Evolutionary conservation across 1,140 invertebrate genomes (phyloP).

Genomic region (Heterodera carotae): DNA sequence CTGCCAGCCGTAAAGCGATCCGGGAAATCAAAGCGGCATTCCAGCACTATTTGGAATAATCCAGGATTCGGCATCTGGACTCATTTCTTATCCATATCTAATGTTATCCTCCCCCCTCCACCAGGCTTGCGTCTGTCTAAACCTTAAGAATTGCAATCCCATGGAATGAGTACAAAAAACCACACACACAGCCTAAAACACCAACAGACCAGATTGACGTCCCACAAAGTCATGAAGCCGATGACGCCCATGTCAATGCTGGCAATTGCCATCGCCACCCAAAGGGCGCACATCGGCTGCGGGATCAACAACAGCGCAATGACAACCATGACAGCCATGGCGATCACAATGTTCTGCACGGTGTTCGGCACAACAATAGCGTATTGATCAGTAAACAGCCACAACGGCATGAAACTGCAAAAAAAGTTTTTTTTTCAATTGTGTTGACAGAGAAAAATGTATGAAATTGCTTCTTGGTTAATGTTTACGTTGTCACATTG

Average conservation of each 20-base stretch:
- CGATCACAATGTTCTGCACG: constrained; percentile 87
- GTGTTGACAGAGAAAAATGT: neutral
- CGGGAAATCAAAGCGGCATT: too few species aligned
- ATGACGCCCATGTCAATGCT: constrained; percentile 92
- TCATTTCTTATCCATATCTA: too few species aligned
- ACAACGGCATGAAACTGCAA: constrained; percentile 91
- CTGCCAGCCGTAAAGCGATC: too few species aligned
- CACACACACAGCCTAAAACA: neutral
- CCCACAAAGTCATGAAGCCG: constrained; percentile 94
- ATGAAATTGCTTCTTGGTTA: neutral
- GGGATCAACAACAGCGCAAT: constrained; percentile 95
- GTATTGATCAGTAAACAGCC: constrained; percentile 83
- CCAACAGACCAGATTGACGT: constrained; percentile 75
- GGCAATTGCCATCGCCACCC: constrained; percentile 91
- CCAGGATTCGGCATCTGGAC: too few species aligned
- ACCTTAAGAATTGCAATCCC: too few species aligned
- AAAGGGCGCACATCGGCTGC: constrained; percentile 85
- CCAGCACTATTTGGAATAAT: too few species aligned
- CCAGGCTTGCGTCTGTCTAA: too few species aligned
- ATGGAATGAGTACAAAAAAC: too few species aligned
- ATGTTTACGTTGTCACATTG: constrained; percentile 86
- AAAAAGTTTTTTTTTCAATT: too few species aligned
- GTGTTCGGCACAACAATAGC: constrained; percentile 69
- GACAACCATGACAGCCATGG: constrained; percentile 89
- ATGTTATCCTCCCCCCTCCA: too few species aligned